Evolutionary conservation across 2,888 invertebrate genomes (phyloP), one percentile per base, ranked within the genome.

Genomic region (Lochmaea capreae): DNA sequence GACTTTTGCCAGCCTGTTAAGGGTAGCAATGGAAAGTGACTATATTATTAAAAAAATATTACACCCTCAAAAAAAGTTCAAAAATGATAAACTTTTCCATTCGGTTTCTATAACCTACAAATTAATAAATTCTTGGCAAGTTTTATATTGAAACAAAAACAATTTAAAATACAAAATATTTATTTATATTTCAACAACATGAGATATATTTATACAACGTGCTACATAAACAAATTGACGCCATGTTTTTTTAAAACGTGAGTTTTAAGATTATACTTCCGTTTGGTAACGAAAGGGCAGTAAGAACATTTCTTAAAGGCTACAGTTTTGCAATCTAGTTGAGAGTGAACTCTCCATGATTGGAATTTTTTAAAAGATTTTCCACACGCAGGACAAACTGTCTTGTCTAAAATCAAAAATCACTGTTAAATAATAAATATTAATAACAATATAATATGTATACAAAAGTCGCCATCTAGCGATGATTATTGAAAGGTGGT

Each of bases 301-400:
- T 49, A 26, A 57, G 76, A 76, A 67, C 82, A 82, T 16, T 70
- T 58, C 18, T 62, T 62, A n/a, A 62, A 18, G 6, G 39, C 62
- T 42, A 62, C 62, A 42, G 33, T 62, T 42, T 62, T 62, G 42
- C 62, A 62, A 42, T 62, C 62, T 18, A 62, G 42, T 39, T 62
- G 43, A 18, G 42, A 33, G 16, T 62, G 62, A 43, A 62, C 42
- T 18, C 62, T 62, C 62, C 62, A 62, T 18, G 62, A 62, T 16
- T 62, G 62, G 39, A 39, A 62, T 42, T 62, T 62, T 62, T 62
- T 62, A 18, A 62, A 62, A 16, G 18, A 16, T 62, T 42, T 62
- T 18, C 62, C 62, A 42, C 62, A 62, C 43, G 14, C 42, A 11
- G 42, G 62, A 62, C 62, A 62, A 16, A 16, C 16, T 10, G 62